Evolutionary conservation across 2,797 vertebrate species (phyloP).

Genomic region (Mormyrops boulengeri): DNA sequence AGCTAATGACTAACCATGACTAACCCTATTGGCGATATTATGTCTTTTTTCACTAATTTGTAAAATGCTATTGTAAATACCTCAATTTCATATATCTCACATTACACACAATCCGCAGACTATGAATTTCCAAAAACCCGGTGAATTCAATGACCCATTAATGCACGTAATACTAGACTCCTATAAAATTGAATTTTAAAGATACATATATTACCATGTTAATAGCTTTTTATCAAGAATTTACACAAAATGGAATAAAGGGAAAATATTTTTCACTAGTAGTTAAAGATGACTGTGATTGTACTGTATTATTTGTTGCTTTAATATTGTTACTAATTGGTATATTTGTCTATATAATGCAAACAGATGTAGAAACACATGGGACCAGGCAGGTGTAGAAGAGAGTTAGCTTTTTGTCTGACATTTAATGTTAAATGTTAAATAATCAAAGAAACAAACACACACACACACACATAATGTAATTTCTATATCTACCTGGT

Average conservation of each 20-base stretch:
- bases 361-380: background rate
- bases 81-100: background rate
- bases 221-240: background rate
- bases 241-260: background rate
- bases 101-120: background rate
- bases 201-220: background rate
- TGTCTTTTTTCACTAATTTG: background rate
- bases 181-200: background rate
- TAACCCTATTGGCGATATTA: background rate
- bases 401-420: background rate
- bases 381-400: background rate
- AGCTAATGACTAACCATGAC: conserved; percentile 4
- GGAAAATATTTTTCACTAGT: background rate
- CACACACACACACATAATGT: background rate
- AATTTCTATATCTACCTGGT: background rate
- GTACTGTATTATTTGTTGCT: background rate
- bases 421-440: background rate
- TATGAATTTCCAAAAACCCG: background rate
- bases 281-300: background rate
- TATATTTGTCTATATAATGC: background rate
- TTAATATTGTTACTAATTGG: background rate
- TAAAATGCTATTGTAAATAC: background rate
- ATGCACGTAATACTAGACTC: background rate
- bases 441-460: background rate
- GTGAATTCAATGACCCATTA: background rate